Evolutionary conservation across 2,888 invertebrate species (phyloP), one percentile per base, ranked within the genome.

Genomic region (Latrodectus elegans): DNA sequence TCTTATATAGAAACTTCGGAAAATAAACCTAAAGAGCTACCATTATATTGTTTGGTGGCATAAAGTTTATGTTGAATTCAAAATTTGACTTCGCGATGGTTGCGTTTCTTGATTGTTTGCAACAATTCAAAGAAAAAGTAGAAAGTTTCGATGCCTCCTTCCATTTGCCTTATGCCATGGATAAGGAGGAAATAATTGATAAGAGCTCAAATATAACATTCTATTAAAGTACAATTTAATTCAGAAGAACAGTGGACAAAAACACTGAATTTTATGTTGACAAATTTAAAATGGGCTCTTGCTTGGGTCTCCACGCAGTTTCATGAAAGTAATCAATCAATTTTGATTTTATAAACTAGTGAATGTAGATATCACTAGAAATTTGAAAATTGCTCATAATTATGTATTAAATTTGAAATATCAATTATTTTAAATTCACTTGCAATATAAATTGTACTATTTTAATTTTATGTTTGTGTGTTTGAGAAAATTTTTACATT

Each of bases 221-320:
- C 98, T 0, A 96, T 99, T 75, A 98, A 97, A 95, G 97, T 97
- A 90, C 98, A 99, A 93, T 96, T 99, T 91, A 99, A 99, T 93
- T 98, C 98, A 0, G 99, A 99, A 92, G 99, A 99, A 91, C 97
- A 99, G 92, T 99, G 99, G 99, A 99, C 99, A 0, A 99, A 99
- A 93, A 99, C 99, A 2, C 93, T 99, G 60, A 99, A 99, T 92
- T 99, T 97, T 92, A 95, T 99, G 95, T 93, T 99, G 90, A 98
- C 99, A 0, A 99, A 99, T 93, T 93, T 99, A 79, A 99, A 99
- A 93, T 99, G 99, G 98, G 97, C 97, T 4, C 93, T 99, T 52
- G 97, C 98, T 4, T 99, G 89, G 89, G 90, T 90, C 11, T 88
- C 90, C 68, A 76, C 86, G 8, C 86, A 86, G 38, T 86, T 81